Percentiles rank a stretch among this genome's conserved stretches.
phyloP scores from a whole-genome alignment of 1,140 invertebrate genomes.

The Pogonomyrmex californicus region DNA sequence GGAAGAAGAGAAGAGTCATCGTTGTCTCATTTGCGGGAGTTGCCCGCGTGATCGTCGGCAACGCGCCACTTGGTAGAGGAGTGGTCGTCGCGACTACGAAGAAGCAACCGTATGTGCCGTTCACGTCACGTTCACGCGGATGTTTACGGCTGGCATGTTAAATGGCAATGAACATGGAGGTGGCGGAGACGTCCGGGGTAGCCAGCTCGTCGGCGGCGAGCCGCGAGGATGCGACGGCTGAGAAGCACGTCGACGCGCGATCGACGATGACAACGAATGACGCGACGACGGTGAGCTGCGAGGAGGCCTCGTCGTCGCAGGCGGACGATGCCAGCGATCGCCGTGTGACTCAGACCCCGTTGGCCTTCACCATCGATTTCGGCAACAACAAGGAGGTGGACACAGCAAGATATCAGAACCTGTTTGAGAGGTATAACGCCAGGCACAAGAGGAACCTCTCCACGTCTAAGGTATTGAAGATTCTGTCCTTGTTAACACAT shows the following conservation, averaged over 20 bases:
- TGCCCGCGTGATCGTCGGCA: constrained; percentile 4
- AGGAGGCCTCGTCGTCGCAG: background rate
- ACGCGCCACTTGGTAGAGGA: too few relatives aligned
- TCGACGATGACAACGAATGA: constrained; percentile 36
- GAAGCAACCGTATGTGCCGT: background rate
- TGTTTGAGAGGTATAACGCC: constrained; percentile 91
- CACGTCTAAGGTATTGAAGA: constrained; percentile 88
- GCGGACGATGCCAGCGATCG: background rate
- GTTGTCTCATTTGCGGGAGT: constrained; percentile 19
- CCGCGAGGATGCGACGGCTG: constrained; percentile 14
- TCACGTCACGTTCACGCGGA: constrained; percentile 22
- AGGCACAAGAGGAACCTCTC: constrained; percentile 91
- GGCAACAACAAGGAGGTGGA: constrained; percentile 89
- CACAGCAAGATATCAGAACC: constrained; percentile 88
- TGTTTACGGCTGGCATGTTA: constrained; percentile 75
- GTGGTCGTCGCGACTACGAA: background rate
- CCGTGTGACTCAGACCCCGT: constrained; percentile 64
- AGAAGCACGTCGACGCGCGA: constrained; percentile 22
- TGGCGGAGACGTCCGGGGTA: constrained; percentile 63
- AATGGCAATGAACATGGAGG: constrained; percentile 74
- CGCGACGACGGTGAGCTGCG: background rate
- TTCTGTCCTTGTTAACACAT: background rate
- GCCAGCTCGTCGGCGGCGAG: background rate
- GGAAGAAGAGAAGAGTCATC: too few relatives aligned
- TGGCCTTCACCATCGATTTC: constrained; percentile 91